Evolutionary conservation across 2,113 vertebrate genomes (phyloP).

Genomic region (Psephotus haematonotus): DNA sequence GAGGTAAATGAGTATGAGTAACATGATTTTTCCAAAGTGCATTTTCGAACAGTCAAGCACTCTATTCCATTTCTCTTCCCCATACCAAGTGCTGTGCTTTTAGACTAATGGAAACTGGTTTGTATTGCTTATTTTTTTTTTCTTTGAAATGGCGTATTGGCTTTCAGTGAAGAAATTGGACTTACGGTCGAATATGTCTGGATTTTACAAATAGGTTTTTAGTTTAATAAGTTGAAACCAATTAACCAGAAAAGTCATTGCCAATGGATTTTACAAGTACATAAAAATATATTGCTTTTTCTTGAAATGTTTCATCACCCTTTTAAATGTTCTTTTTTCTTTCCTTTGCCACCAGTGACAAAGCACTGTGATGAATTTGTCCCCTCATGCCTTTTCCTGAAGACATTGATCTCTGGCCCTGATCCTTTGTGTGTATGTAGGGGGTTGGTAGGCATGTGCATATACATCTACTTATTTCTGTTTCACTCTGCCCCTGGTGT

Average conservation of each 20-base stretch:
- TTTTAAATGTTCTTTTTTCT: conserved; percentile 20
- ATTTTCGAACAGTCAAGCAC: not conserved
- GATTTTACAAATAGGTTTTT: conserved; percentile 47
- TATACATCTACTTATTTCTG: not conserved
- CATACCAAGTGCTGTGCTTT: not conserved
- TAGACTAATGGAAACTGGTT: not conserved
- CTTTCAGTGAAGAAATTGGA: conserved; percentile 12
- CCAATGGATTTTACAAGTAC: conserved; percentile 45
- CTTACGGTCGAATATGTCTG: conserved; percentile 1
- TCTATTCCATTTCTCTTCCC: not conserved
- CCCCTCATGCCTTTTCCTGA: not conserved
- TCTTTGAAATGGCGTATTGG: not conserved
- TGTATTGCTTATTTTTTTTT: conserved; percentile 18
- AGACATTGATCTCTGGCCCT: not conserved
- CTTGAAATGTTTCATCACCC: conserved; percentile 31
- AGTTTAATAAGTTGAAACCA: conserved; percentile 63
- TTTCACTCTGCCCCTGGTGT: not conserved
- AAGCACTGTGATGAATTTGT: conserved; percentile 16
- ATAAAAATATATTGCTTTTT: conserved; percentile 67
- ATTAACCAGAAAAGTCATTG: conserved; percentile 60
- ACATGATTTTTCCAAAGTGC: not conserved
- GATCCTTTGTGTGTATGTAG: not conserved
- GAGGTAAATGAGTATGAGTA: not conserved
- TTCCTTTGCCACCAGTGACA: not conserved
- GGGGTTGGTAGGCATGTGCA: not conserved